These are phyloP conservation scores for Megaptera novaeangliae DNA, from an alignment of 2,113 vertebrate species.

Conservation along the genomic window DNA sequence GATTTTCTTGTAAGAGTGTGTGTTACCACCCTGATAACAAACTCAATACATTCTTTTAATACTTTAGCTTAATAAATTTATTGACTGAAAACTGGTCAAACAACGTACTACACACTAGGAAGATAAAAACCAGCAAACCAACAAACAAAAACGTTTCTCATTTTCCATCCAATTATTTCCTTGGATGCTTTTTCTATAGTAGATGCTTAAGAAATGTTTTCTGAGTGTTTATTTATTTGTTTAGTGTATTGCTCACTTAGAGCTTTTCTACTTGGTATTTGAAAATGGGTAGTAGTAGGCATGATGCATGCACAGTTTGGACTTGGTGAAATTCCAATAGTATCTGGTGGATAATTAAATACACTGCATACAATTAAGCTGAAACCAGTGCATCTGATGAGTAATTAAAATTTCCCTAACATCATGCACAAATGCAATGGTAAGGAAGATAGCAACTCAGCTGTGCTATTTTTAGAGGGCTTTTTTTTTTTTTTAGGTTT, in stretches of 20 bases:
- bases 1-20: background rate
- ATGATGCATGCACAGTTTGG: background rate
- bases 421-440: background rate
- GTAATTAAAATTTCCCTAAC: background rate
- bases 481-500: background rate
- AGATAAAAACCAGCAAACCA: background rate
- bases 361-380: background rate
- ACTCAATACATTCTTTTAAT: background rate
- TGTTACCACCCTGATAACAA: background rate
- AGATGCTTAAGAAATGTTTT: background rate
- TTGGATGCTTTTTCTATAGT: background rate
- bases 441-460: background rate
- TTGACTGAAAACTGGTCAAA: background rate
- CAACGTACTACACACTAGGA: rapidly evolving
- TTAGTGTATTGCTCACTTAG: background rate
- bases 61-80: background rate
- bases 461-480: background rate
- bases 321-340: background rate
- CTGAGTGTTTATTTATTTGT: background rate
- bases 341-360: background rate
- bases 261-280: background rate
- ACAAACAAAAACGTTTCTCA: background rate
- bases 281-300: background rate
- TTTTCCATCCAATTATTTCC: background rate
- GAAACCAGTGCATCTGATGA: background rate